Base-by-base conservation (phyloP, 1,140 invertebrate genomes). In the Aphelenchoides fujianensis region DNA sequence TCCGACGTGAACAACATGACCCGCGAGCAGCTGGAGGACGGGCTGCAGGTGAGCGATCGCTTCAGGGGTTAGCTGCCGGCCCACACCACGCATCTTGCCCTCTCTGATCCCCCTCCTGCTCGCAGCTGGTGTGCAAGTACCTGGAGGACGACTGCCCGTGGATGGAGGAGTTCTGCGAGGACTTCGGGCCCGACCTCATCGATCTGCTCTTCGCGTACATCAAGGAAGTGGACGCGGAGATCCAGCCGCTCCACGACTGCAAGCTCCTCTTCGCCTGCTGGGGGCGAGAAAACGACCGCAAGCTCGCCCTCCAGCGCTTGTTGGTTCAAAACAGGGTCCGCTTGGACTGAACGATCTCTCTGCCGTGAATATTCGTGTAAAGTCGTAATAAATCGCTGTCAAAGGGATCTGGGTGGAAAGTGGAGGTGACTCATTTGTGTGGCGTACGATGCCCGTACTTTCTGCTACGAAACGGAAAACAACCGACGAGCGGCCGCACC, bases 151-250 rank as follows among this genome's bases (percentile, higher is more conserved):
- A 5, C 55, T 7, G 5, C 55, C 55, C 55, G 5, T 59, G 28
- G 27, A 59, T 59, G 5, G 55, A 59, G 7, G 5, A 59, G 34
- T 5, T 59, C 34, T 59, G 55, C 23, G 55, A 59, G 5, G 23
- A 59, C 5, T 59, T 59, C 34, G 55, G 5, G 5, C 55, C 55
- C 5, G 19, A 5, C 7, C 19, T 59, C 19, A 59, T 59, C 55
- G 55, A 59, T 59, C 23, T 59, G 55, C 7, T 59, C 5, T 59
- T 30, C 19, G 19, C 28, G 5, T 59, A 59, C 55, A 23, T 59
- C 5, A 59, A 59, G 23, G 55, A 59, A 59, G 55, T 59, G 12
- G 55, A 59, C 5, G 55, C 5, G 5, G 55, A 59, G 55, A 59
- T 59, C 55, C 5, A 59, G 23, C 55, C 55, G 5, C 5, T 7